Percentiles rank a stretch among this genome's conserved stretches.
Conservation (phyloP, 2,888 invertebrate species). For the Invenusta paracnida region DNA sequence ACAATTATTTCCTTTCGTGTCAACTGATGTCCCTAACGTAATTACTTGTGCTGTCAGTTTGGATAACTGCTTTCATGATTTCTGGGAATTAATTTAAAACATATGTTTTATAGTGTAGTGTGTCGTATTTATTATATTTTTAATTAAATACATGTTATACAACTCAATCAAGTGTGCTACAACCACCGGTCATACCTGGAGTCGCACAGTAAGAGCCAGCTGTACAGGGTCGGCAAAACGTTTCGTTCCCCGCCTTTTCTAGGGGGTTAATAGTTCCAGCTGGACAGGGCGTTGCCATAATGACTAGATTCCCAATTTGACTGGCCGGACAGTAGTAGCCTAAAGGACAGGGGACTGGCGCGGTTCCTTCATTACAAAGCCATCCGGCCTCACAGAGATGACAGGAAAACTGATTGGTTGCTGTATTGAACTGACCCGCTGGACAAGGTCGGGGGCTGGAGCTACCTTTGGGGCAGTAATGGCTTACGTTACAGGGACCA, state of each 20-base stretch:
- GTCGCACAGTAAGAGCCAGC: conserved; percentile 52
- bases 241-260: conserved; percentile 46
- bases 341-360: conserved; percentile 52
- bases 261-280: conserved; percentile 53
- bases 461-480: conserved; percentile 52
- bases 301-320: conserved; percentile 48
- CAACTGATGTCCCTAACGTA: too few relatives aligned
- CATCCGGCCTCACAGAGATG: conserved; percentile 53
- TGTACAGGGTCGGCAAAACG: conserved; percentile 51
- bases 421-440: conserved; percentile 54
- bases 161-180: too few relatives aligned
- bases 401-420: conserved; percentile 52
- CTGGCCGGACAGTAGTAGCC: conserved; percentile 53
- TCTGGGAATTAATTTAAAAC: too few relatives aligned
- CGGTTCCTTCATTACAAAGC: conserved; percentile 52
- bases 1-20: too few relatives aligned
- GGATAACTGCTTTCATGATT: too few relatives aligned
- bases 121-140: too few relatives aligned
- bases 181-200: too few relatives aligned
- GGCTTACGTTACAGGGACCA: conserved; percentile 52
- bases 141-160: too few relatives aligned
- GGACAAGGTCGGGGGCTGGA: conserved; percentile 49
- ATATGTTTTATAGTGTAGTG: too few relatives aligned
- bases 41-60: too few relatives aligned
- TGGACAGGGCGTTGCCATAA: conserved; percentile 51